phyloP scores from a whole-genome alignment of 2,888 invertebrate species.

The Orchesella flavescens region DNA sequence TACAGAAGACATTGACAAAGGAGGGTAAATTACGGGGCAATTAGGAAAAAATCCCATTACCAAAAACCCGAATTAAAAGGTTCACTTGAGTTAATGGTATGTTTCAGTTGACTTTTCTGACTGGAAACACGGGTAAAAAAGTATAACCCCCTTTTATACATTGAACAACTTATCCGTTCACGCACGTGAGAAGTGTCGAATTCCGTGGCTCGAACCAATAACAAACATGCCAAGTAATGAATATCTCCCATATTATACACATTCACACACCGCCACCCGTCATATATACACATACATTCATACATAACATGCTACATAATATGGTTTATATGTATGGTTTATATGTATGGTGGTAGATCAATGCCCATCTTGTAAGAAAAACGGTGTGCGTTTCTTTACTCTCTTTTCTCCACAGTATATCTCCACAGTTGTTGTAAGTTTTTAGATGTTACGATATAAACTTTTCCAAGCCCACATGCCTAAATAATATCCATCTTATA shows the following conservation, averaged over 20 bases:
- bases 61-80: conserved; percentile 48
- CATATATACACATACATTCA: background rate
- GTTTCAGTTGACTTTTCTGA: conserved; percentile 47
- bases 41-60: conserved; percentile 46
- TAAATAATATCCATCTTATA: too few relatives aligned
- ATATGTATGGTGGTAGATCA: background rate
- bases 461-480: too few relatives aligned
- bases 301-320: background rate
- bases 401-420: too few relatives aligned
- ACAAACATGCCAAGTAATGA: conserved; percentile 39
- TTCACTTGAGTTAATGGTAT: conserved; percentile 46
- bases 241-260: background rate
- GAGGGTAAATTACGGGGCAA: conserved; percentile 52
- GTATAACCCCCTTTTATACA: background rate
- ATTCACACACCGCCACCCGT: background rate
- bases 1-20: conserved; percentile 44
- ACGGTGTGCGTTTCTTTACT: too few relatives aligned
- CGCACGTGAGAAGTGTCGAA: conserved; percentile 61
- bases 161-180: conserved; percentile 37
- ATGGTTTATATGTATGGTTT: background rate
- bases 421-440: too few relatives aligned
- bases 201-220: conserved; percentile 52
- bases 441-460: too few relatives aligned
- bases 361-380: background rate
- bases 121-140: conserved; percentile 7